Percentiles rank a stretch among this genome's conserved stretches.
phyloP scores from a whole-genome alignment of 2,797 vertebrate species.

The Halcyon chelicuti region DNA sequence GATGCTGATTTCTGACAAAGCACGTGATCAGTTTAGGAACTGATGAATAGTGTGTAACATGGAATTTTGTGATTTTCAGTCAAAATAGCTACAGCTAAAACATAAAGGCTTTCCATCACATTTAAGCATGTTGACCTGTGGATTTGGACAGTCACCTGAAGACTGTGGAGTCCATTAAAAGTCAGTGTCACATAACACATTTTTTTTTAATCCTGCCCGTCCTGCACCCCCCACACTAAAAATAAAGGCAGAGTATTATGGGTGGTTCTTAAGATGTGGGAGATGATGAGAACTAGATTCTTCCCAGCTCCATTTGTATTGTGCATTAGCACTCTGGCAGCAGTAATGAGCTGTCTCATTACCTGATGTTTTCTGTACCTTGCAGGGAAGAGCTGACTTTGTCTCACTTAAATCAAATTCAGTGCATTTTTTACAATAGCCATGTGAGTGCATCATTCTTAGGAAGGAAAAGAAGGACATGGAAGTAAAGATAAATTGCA shows the following conservation, averaged over 20 bases:
- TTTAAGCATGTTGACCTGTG: not conserved
- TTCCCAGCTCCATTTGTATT: not conserved
- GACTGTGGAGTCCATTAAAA: not conserved
- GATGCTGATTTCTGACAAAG: not conserved
- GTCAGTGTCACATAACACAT: not conserved
- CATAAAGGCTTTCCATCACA: not conserved
- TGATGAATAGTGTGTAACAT: rapidly evolving
- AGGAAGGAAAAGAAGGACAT: not conserved
- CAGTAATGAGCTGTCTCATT: not conserved
- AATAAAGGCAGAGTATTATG: not conserved
- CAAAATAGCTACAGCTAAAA: not conserved
- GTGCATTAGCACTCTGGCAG: not conserved
- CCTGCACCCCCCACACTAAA: not conserved
- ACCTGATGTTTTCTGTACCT: not conserved
- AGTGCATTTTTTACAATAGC: not conserved
- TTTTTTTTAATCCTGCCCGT: too few relatives aligned
- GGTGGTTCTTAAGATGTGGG: not conserved
- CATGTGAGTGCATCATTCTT: not conserved
- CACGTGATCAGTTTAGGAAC: rapidly evolving
- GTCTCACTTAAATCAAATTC: rapidly evolving
- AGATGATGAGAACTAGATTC: not conserved
- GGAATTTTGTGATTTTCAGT: not conserved
- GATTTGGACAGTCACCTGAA: not conserved
- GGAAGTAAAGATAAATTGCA: not conserved
- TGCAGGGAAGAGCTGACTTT: not conserved